Conservation (phyloP, 2,888 invertebrate genomes). For the Catocala sponsa region DNA sequence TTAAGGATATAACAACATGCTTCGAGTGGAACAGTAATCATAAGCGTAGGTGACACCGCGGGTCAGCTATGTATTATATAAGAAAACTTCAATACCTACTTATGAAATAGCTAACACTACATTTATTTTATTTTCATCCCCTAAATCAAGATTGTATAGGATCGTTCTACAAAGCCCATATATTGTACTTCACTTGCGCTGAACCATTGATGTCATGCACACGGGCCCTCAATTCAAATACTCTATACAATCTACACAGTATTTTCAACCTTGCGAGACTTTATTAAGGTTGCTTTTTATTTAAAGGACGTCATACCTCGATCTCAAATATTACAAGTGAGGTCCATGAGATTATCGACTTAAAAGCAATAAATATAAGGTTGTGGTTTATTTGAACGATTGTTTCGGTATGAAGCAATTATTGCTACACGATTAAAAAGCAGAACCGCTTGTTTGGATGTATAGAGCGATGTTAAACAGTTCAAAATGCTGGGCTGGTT, state of each 20-base stretch:
- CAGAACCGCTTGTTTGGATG: constrained; percentile 6
- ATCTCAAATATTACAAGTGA: no score
- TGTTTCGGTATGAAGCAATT: constrained; percentile 3
- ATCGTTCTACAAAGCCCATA: constrained; percentile 3
- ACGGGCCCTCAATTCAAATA: not conserved
- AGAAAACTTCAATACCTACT: no score
- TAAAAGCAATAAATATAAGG: no score
- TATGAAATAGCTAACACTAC: no score
- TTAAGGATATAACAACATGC: no score
- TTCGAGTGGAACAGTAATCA: no score
- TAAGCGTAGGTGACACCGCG: no score
- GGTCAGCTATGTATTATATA: no score
- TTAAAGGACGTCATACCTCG: no score
- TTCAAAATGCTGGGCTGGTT: not conserved
- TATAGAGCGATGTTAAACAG: constrained; percentile 3
- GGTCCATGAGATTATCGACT: no score
- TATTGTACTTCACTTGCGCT: constrained; percentile 1
- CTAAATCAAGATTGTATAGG: not conserved
- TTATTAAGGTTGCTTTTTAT: not conserved
- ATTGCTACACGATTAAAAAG: constrained; percentile 14
- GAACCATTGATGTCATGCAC: constrained; percentile 13
- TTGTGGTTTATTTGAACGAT: not conserved
- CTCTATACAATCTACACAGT: not conserved
- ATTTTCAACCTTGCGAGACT: not conserved
- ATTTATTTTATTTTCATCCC: not conserved